Evolutionary conservation across 2,888 invertebrate genomes (phyloP), one percentile per base, ranked within the genome.

Genomic region (Caenorhabditis panamensis): DNA sequence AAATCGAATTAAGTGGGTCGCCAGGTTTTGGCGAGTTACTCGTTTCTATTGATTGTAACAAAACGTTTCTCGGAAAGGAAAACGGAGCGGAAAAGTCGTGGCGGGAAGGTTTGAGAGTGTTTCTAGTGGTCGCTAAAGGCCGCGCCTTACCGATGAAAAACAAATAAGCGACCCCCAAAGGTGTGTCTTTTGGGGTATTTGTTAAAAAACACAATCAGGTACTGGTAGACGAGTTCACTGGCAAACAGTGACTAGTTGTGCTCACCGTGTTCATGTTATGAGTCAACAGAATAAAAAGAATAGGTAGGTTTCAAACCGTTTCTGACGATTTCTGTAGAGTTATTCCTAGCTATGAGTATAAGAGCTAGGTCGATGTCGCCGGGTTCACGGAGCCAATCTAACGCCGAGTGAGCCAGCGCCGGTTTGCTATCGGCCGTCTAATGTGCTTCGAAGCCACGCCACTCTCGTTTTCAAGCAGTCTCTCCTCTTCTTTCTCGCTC

Each of bases 391-490:
- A 75, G 61, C 75, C 66, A 75, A 75, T 66, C 66, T 66, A 75
- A 41, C 61, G 75, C 54, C 73, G 64, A 73, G 75, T 61, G 75
- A 75, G 75, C 75, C 56, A 75, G 66, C 66, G 44, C 73, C 59
- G 66, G 41, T 61, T 44, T 61, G 59, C 59, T 61, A 61, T 61
- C 59, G 59, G 75, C 75, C 75, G 75, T 75, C 75, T 75, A 75
- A 75, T 75, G 75, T 75, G 75, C 73, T 73, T 66, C 73, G 66
- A 73, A 64, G 73, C 73, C 64, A 56, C 53, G 71, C 54, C 66
- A 63, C 76, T 63, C 68, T 68, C 76, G 36, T 56, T 18, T 51
- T 44, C 63, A 11, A n/a, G 20, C 26, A n/a, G 59, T 63, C 54
- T 72, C 63, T 24, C 47, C 69, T 47, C 58, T 59, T 41, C 44